A percentile compares a stretch with the other conserved stretches of the same genome.
phyloP scores from a whole-genome alignment of 2,113 vertebrate species.

The Eulemur macaco region DNA sequence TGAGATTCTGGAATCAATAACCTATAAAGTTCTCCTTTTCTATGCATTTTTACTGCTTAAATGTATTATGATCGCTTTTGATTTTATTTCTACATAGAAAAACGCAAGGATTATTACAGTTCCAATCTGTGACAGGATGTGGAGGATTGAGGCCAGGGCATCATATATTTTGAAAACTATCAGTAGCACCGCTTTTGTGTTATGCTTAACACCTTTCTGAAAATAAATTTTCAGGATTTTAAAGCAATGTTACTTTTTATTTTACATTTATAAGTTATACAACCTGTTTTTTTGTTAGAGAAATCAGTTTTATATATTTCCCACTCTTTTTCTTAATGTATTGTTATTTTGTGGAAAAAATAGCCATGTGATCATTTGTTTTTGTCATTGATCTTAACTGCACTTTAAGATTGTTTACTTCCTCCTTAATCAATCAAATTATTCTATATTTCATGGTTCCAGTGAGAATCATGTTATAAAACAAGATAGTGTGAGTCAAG shows the following conservation, averaged over 20 bases:
- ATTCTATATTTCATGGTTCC: neutral
- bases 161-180: neutral
- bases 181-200: neutral
- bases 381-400: neutral
- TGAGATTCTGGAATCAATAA: neutral
- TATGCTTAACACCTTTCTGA: neutral
- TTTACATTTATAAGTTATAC: neutral
- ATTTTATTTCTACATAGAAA: conserved; percentile 7
- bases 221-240: conserved; percentile 35
- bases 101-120: neutral
- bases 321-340: neutral
- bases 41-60: neutral
- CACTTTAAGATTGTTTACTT: neutral
- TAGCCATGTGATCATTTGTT: neutral
- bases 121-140: neutral
- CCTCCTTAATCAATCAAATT: neutral
- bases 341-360: neutral
- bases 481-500: neutral
- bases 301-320: neutral
- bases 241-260: neutral
- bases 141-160: neutral
- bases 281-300: neutral
- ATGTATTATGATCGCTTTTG: neutral
- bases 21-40: neutral
- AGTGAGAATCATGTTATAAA: neutral